A percentile compares a stretch with the other conserved stretches of the same genome.
Conservation (phyloP, 2,113 vertebrate species). For the Siniperca chuatsi region DNA sequence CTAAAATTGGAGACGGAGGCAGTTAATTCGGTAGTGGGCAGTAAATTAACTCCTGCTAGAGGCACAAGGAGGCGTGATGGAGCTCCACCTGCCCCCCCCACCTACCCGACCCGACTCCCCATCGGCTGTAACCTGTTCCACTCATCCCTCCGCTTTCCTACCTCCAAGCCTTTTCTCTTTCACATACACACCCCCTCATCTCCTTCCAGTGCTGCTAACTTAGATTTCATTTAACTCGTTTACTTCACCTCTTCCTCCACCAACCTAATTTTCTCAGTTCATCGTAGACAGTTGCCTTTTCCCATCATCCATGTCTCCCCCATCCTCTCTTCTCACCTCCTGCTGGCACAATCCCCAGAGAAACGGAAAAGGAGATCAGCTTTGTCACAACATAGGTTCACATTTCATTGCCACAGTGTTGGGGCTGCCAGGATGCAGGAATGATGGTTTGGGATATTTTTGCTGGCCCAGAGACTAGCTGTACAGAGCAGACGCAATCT, state of each 20-base stretch:
- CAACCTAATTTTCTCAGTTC: conserved; percentile 58
- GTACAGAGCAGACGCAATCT: conserved; percentile 26
- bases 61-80: conserved; percentile 47
- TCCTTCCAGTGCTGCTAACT: conserved; percentile 9
- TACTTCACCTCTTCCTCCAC: conserved; percentile 29
- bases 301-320: conserved; percentile 29
- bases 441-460: conserved; percentile 65
- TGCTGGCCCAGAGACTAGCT: conserved; percentile 31
- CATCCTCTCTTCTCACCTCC: conserved; percentile 49
- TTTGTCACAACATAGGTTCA: conserved; percentile 71
- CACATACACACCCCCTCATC: background rate
- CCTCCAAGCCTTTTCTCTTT: background rate
- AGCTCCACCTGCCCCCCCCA: conserved; percentile 13
- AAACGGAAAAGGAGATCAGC: conserved; percentile 76
- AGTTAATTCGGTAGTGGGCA: conserved; percentile 47
- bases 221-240: conserved; percentile 34
- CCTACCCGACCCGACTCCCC: background rate
- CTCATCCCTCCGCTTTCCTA: conserved; percentile 12
- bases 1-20: conserved; percentile 59
- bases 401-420: conserved; percentile 49
- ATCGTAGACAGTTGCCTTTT: conserved; percentile 41
- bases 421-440: conserved; percentile 50
- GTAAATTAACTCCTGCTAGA: conserved; percentile 67
- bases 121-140: conserved; percentile 38
- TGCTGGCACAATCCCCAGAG: conserved; percentile 59